Conservation (phyloP, 2,888 invertebrate genomes). For the Leucoptera coffeella region DNA sequence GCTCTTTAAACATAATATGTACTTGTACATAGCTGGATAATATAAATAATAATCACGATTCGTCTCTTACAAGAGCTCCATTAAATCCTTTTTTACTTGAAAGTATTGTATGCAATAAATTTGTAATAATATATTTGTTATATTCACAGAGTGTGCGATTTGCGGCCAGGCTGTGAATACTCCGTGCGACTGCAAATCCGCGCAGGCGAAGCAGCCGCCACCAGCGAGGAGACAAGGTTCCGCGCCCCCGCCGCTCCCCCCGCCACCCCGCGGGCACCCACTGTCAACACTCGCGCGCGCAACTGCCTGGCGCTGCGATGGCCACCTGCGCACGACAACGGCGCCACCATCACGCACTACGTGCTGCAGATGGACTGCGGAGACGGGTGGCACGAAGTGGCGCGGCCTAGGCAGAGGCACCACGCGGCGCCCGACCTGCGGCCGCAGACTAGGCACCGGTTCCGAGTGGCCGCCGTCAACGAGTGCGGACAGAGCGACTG, state of each 20-base stretch:
- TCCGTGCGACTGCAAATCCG: conserved; percentile 75
- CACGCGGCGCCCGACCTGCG: conserved; percentile 69
- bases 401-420: conserved; percentile 68
- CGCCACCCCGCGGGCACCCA: conserved; percentile 66
- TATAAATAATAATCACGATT: too few species aligned
- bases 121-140: too few species aligned
- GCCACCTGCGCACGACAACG: conserved; percentile 71
- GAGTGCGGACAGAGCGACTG: conserved; percentile 70
- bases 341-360: conserved; percentile 70
- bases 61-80: too few species aligned
- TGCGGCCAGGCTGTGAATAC: conserved; percentile 85
- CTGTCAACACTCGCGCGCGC: conserved; percentile 65
- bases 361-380: conserved; percentile 74
- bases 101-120: too few species aligned
- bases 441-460: conserved; percentile 73
- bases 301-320: conserved; percentile 66
- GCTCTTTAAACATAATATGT: too few species aligned
- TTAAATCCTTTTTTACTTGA: too few species aligned
- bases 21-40: too few species aligned
- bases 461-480: conserved; percentile 79
- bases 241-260: conserved; percentile 78
- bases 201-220: conserved; percentile 68
- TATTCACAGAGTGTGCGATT: conserved; percentile 60
- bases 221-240: conserved; percentile 74
- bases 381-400: conserved; percentile 65